Conservation (phyloP, 2,888 invertebrate species). For the Clivina fossor region DNA sequence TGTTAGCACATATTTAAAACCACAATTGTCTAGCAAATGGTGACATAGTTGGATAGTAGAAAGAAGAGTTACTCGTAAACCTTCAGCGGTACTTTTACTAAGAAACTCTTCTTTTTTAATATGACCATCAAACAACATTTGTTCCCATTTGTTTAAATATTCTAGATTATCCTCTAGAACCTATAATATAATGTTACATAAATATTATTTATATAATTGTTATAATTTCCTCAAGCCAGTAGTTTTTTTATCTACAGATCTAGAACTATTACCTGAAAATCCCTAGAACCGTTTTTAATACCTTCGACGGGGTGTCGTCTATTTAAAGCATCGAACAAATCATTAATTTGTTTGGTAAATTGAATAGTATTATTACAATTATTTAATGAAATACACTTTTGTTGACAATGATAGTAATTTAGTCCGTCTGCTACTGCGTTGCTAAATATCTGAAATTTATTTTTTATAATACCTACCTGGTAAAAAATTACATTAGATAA, state of each 20-base stretch:
- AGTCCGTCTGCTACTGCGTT: slow-evolving; percentile 23
- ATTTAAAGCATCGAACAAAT: slow-evolving; percentile 31
- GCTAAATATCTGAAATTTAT: slow-evolving; percentile 33
- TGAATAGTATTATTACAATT: slow-evolving; percentile 19
- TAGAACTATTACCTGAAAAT: slow-evolving; percentile 25
- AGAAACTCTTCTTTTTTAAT: slow-evolving; percentile 34
- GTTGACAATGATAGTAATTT: slow-evolving; percentile 6
- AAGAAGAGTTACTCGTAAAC: slow-evolving; percentile 36
- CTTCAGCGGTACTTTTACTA: slow-evolving; percentile 38
- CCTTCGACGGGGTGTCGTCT: slow-evolving; percentile 24
- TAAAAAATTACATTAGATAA: slow-evolving; percentile 4
- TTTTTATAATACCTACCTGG: too few relatives aligned
- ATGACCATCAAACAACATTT: slow-evolving; percentile 22
- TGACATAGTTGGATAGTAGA: slow-evolving; percentile 37
- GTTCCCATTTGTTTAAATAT: slow-evolving; percentile 37
- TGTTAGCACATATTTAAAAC: slow-evolving; percentile 36
- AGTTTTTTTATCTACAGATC: slow-evolving; percentile 18
- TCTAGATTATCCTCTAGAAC: slow-evolving; percentile 29
- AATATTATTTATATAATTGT: slow-evolving; percentile 1
- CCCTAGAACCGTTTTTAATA: slow-evolving; percentile 18
- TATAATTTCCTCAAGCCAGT: slow-evolving; percentile 18
- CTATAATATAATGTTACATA: slow-evolving; percentile 32
- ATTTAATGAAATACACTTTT: slow-evolving; percentile 2
- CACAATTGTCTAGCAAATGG: slow-evolving; percentile 33
- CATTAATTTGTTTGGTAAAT: slow-evolving; percentile 17